Percentiles rank a stretch among this genome's conserved stretches.
Evolutionary conservation across 2,797 vertebrate species (phyloP).

Genomic region (Characodon lateralis): DNA sequence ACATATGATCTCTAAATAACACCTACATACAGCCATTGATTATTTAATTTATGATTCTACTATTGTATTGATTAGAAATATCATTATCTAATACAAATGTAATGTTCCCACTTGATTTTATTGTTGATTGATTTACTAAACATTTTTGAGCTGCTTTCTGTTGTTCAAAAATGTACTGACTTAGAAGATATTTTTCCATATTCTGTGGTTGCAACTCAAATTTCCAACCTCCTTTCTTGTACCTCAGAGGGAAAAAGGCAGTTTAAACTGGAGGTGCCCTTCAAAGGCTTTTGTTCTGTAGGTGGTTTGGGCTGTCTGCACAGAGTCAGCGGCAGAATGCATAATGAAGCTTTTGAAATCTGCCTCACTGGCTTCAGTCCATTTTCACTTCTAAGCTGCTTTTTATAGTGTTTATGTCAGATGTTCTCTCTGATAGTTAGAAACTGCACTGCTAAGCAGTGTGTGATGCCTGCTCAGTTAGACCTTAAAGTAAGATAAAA

Average conservation of each 20-base stretch:
- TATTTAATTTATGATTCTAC: neutral
- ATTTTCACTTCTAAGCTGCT: conserved; percentile 24
- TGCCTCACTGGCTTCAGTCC: conserved; percentile 12
- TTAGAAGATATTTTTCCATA: neutral
- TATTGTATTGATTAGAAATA: neutral
- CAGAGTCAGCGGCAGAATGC: conserved; percentile 28
- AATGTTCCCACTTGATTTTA: neutral
- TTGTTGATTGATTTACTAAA: neutral
- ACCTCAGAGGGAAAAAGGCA: conserved; percentile 12
- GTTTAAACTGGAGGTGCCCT: conserved; percentile 3
- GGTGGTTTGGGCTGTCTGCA: conserved; percentile 40
- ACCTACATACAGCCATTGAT: neutral
- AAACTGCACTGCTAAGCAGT: conserved; percentile 10
- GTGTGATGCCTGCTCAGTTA: neutral
- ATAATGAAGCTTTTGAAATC: conserved; percentile 33
- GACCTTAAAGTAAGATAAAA: conserved; percentile 1
- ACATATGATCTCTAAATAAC: neutral
- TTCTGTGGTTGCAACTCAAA: neutral
- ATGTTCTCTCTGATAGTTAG: conserved; percentile 8
- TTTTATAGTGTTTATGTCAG: conserved; percentile 11
- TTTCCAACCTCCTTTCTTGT: neutral
- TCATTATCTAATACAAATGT: neutral
- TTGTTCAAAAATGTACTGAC: neutral
- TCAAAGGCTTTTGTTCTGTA: conserved; percentile 25
- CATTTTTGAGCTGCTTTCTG: neutral